A percentile compares a stretch with the other conserved stretches of the same genome.
These are phyloP conservation scores for Stercorarius parasiticus DNA, from an alignment of 2,113 vertebrate species.

Conservation along the genomic window DNA sequence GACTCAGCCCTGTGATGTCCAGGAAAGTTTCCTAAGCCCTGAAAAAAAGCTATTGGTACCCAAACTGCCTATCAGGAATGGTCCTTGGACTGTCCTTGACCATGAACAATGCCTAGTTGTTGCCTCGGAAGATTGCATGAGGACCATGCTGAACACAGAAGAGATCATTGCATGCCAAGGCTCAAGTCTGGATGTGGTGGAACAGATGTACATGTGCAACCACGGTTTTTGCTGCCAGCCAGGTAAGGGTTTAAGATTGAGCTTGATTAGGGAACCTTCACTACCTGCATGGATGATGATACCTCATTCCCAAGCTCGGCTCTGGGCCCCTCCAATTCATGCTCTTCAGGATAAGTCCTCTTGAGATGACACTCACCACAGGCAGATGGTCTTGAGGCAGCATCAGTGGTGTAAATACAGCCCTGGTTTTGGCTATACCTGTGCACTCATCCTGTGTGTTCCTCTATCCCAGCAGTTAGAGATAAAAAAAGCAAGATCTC, in stretches of 20 bases:
- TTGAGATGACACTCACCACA: accelerated
- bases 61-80: neutral
- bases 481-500: neutral
- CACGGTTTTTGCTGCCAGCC: neutral
- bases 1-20: neutral
- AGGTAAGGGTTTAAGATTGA: neutral
- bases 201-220: neutral
- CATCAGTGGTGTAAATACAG: neutral
- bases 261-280: neutral
- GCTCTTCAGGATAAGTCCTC: neutral
- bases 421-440: neutral
- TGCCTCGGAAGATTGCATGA: neutral
- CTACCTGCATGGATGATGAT: neutral
- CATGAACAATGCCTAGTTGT: neutral
- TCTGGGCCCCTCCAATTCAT: neutral
- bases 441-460: neutral
- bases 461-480: neutral
- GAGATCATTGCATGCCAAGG: accelerated
- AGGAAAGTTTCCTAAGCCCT: neutral
- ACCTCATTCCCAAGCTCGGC: neutral
- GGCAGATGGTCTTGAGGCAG: neutral
- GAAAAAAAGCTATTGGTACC: neutral
- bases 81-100: neutral
- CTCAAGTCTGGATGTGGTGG: neutral
- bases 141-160: neutral